These are phyloP conservation scores for Scrobipalpa atriplicella DNA, from an alignment of 2,888 invertebrate species.

Conservation along the genomic window DNA sequence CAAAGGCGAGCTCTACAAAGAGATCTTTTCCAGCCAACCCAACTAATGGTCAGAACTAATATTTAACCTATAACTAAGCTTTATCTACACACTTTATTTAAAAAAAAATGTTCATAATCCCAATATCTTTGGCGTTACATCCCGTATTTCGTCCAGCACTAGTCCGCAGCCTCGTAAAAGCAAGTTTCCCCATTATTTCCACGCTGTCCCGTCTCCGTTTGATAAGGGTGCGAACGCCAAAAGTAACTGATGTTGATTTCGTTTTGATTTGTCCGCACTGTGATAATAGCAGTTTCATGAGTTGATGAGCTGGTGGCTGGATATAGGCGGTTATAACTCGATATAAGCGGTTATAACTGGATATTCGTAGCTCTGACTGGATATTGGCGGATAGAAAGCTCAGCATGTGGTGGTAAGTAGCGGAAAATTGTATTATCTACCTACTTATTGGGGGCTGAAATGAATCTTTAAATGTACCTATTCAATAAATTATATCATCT, in stretches of 20 bases:
- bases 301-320: conserved; percentile 56
- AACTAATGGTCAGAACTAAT: no score
- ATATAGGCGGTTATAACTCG: conserved; percentile 43
- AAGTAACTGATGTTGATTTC: conserved; percentile 79
- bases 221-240: conserved; percentile 73
- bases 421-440: background rate
- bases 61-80: no score
- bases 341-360: conserved; percentile 57
- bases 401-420: conserved; percentile 11
- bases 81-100: no score
- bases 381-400: conserved; percentile 48
- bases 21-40: no score
- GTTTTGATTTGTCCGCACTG: conserved; percentile 73
- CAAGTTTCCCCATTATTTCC: conserved; percentile 45
- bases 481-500: no score
- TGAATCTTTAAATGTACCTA: no score
- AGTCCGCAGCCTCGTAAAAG: conserved; percentile 35
- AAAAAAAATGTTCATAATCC: no score
- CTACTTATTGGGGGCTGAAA: no score
- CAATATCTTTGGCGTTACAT: no score
- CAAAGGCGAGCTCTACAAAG: no score
- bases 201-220: conserved; percentile 62
- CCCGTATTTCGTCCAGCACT: conserved; percentile 15
- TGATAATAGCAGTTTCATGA: conserved; percentile 76
- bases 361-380: conserved; percentile 50